A percentile compares a stretch with the other conserved stretches of the same genome.
phyloP scores from a whole-genome alignment of 2,113 vertebrate genomes.

The Urocolius indicus region DNA sequence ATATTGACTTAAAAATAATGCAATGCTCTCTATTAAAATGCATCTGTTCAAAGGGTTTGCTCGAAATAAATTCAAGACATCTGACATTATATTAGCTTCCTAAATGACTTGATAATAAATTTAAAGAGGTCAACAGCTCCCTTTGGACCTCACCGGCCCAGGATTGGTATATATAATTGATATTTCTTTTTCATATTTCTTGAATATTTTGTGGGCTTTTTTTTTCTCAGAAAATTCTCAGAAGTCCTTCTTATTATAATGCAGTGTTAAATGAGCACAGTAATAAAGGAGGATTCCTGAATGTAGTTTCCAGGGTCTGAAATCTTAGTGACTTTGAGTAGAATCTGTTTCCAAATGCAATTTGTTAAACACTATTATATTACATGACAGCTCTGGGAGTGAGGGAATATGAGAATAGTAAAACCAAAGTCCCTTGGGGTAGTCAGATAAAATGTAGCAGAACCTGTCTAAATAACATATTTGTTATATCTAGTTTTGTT shows the following conservation, averaged over 20 bases:
- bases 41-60: not conserved
- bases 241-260: not conserved
- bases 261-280: not conserved
- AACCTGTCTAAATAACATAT: slow-evolving; percentile 55
- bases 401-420: slow-evolving; percentile 33
- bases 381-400: slow-evolving; percentile 32
- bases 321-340: slow-evolving; percentile 54
- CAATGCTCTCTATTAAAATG: not conserved
- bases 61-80: not conserved
- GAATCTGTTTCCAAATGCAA: slow-evolving; percentile 50
- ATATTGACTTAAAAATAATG: not conserved
- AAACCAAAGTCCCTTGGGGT: slow-evolving; percentile 22
- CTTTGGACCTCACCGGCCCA: not conserved
- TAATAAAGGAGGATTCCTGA: slow-evolving; percentile 5
- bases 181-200: not conserved
- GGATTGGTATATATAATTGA: not conserved
- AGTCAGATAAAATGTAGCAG: slow-evolving; percentile 65
- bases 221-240: not conserved
- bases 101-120: not conserved
- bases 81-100: slow-evolving; percentile 5
- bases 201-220: not conserved
- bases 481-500: slow-evolving; percentile 33
- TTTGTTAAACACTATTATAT: slow-evolving; percentile 56
- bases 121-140: not conserved
- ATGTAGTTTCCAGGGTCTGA: not conserved